Evolutionary conservation across 2,888 invertebrate species (phyloP).

Genomic region (Pemphredon lugubris): DNA sequence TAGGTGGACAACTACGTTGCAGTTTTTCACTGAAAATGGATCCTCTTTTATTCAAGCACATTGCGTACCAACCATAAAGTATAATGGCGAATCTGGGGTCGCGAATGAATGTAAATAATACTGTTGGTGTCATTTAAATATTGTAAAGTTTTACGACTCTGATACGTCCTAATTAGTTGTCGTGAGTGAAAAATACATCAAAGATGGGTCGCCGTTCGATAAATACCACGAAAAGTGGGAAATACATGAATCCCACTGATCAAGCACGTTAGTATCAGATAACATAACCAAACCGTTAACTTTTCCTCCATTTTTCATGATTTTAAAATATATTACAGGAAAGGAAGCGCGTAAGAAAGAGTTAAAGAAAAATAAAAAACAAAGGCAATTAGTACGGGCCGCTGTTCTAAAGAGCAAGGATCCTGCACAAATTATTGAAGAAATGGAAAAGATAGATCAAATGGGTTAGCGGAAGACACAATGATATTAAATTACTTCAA

Average conservation of each 20-base stretch:
- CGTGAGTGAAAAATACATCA: conserved; percentile 8
- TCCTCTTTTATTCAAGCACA: too few species aligned
- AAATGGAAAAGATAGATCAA: conserved; percentile 98
- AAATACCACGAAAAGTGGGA: conserved; percentile 99
- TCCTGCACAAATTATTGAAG: conserved; percentile 95
- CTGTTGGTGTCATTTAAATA: conserved; percentile 12
- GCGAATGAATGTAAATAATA: conserved; percentile 49
- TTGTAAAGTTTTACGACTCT: conserved; percentile 18
- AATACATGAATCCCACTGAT: conserved; percentile 99
- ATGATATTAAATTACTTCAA: background rate
- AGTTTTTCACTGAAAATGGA: too few species aligned
- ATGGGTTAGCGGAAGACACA: conserved; percentile 87
- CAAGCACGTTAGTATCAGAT: conserved; percentile 93
- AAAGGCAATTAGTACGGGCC: conserved; percentile 96
- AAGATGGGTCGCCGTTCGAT: conserved; percentile 98
- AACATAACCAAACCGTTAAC: conserved; percentile 57
- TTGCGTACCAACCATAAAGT: too few species aligned
- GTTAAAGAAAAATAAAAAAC: conserved; percentile 98
- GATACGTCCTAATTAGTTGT: conserved; percentile 11
- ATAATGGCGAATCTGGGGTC: conserved; percentile 7
- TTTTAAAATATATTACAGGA: conserved; percentile 83
- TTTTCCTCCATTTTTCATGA: conserved; percentile 25
- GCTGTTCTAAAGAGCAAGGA: conserved; percentile 99
- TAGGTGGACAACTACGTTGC: too few species aligned
- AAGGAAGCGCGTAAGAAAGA: conserved; percentile 99